Evolutionary conservation across 2,113 vertebrate genomes (phyloP).

Genomic region (Zootoca vivipara): DNA sequence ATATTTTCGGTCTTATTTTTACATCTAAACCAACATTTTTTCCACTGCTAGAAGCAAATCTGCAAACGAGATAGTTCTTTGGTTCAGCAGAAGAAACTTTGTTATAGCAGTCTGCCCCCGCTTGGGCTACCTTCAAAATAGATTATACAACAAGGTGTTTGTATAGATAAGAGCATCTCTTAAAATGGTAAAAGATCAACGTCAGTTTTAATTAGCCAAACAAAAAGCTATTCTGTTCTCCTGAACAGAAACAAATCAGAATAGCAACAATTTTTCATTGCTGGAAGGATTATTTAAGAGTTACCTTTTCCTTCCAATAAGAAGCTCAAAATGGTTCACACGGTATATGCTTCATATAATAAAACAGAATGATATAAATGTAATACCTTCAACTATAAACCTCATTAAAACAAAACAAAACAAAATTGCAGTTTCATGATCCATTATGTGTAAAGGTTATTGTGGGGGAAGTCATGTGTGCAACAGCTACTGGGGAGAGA

Average conservation of each 20-base stretch:
- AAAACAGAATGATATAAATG: background rate
- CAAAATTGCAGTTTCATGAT: background rate
- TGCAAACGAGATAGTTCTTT: background rate
- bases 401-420: background rate
- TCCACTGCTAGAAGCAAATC: constrained; percentile 21
- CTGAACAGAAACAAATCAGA: constrained; percentile 16
- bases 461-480: background rate
- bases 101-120: constrained; percentile 27
- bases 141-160: constrained; percentile 42
- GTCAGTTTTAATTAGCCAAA: constrained; percentile 55
- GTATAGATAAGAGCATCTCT: constrained; percentile 42
- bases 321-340: background rate
- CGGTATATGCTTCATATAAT: background rate
- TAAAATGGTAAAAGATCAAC: constrained; percentile 25
- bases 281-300: constrained; percentile 2
- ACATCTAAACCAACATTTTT: constrained; percentile 2
- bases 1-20: background rate
- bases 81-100: background rate
- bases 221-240: constrained; percentile 39
- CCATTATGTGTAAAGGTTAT: background rate
- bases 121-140: constrained; percentile 48
- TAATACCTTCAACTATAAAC: background rate
- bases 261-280: background rate
- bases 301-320: background rate
- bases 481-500: background rate